A percentile compares a stretch with the other conserved stretches of the same genome.
Evolutionary conservation across 2,888 invertebrate genomes (phyloP).

Genomic region (Tetranychus truncatus): DNA sequence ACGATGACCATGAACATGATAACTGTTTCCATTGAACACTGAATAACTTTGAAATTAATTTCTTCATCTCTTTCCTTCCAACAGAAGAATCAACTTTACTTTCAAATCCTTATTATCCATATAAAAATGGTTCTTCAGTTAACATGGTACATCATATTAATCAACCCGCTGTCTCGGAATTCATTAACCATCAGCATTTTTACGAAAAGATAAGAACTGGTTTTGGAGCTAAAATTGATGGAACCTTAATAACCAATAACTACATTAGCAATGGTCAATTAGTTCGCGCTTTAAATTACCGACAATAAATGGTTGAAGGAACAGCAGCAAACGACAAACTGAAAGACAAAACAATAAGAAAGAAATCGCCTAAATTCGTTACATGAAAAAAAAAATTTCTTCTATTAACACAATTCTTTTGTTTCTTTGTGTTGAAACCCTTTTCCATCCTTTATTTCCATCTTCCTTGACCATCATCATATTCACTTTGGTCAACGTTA

Average conservation of each 20-base stretch:
- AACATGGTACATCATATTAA: slow-evolving; percentile 2
- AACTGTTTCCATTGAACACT: too few species aligned
- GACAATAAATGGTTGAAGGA: background rate
- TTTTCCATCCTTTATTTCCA: background rate
- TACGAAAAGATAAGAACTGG: slow-evolving; percentile 1
- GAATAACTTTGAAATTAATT: too few species aligned
- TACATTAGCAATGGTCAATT: background rate
- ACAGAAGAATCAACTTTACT: slow-evolving; percentile 1
- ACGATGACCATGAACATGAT: too few species aligned
- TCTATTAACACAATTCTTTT: too few species aligned
- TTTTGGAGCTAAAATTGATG: slow-evolving; percentile 1
- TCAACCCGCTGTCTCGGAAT: background rate
- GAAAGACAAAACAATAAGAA: background rate
- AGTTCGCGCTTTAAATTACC: slow-evolving; percentile 7
- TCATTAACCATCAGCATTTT: slow-evolving; percentile 7
- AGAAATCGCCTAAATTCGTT: background rate
- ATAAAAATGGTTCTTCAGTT: background rate
- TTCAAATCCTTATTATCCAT: background rate
- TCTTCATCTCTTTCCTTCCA: too few species aligned
- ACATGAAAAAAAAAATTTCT: background rate
- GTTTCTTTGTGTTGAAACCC: too few species aligned
- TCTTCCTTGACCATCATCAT: background rate
- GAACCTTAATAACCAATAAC: slow-evolving; percentile 3
- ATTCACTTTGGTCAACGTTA: background rate
- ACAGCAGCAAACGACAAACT: background rate